Evolutionary conservation across 2,888 invertebrate species (phyloP), one percentile per base, ranked within the genome.

Genomic region (Glomeris marginata): DNA sequence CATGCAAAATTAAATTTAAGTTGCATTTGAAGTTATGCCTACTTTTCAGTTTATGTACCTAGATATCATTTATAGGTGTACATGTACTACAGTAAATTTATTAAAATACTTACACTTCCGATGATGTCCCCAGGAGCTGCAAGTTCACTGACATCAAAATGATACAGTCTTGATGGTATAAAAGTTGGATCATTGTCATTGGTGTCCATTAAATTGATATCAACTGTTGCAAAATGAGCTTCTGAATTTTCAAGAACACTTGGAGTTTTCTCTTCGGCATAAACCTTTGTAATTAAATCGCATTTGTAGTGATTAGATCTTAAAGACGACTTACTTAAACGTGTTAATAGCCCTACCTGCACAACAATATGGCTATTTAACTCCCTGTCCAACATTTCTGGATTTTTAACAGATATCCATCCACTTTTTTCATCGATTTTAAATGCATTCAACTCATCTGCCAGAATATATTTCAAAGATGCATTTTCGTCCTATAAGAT

Each of bases 181-280:
- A 90, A 91, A 22, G 78, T 77, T 1, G 92, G 91, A 58, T 84
- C 84, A 60, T 91, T 90, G 63, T 92, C 91, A 63, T 92, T 92
- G 15, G 90, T 84, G 63, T 92, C 91, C 0, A 84, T 70, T 22
- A 91, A 66, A 0, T 82, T 81, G 1, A 91, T 81, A 68, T 85
- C 84, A 0, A 88, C 82, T 38, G 76, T 76, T 0, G 85, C 86
- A 21, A 72, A 72, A 41, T 59, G 59, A 43, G 57, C 57, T 46
- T 58, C 68, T 66, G 68, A 67, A 11, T 68, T 71, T 16, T 73
- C 77, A 50, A 59, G 56, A 2, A 83, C 76, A 56, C 78, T 80
- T 0, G 77, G 77, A 28, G 72, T 73, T 56, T 82, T 81, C 63
- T 90, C 88, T 58, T 80, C 75, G 0, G 88, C 86, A 55, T 77